Percentiles rank a stretch among this genome's conserved stretches.
These are phyloP conservation scores for Oscheius myriophilus DNA, from an alignment of 2,888 invertebrate species.

Conservation along the genomic window DNA sequence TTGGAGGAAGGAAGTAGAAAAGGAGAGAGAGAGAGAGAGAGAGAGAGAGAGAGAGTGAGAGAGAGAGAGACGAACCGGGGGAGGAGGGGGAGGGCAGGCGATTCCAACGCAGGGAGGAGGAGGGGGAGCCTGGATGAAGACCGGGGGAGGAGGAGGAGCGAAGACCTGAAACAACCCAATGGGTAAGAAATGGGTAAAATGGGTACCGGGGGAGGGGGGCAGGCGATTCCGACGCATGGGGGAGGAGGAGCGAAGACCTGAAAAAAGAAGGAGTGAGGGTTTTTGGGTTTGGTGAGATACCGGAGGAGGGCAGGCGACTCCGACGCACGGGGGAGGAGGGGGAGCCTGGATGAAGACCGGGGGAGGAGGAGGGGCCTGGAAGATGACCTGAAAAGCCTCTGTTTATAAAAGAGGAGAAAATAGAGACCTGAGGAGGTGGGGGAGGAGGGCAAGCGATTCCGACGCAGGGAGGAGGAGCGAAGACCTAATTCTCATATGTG, in stretches of 20 bases:
- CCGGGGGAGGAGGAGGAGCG: slow-evolving; percentile 1
- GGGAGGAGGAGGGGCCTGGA: too few relatives aligned
- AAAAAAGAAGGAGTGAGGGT: slow-evolving; percentile 11
- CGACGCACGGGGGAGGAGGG: slow-evolving; percentile 24
- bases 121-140: background rate
- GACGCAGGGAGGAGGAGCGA: slow-evolving; percentile 28
- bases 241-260: slow-evolving; percentile 23
- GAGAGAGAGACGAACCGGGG: background rate
- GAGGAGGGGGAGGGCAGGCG: slow-evolving; percentile 7
- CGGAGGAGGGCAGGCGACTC: slow-evolving; percentile 16
- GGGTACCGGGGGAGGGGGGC: slow-evolving; percentile 13
- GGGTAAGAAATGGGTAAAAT: background rate
- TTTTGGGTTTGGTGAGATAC: too few relatives aligned
- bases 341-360: slow-evolving; percentile 6
- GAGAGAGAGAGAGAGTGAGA: too few relatives aligned
- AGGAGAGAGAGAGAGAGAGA: background rate
- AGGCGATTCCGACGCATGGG: slow-evolving; percentile 23
- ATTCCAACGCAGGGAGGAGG: slow-evolving; percentile 16
- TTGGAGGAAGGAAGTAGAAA: background rate
- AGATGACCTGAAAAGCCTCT: too few relatives aligned
- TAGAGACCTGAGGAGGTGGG: slow-evolving; percentile 14
- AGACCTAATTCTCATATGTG: background rate
- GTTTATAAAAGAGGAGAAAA: too few relatives aligned
- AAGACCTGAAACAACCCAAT: slow-evolving; percentile 6
- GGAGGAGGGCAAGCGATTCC: slow-evolving; percentile 14